Base-by-base conservation (phyloP, 2,888 invertebrate species). In the Agrilus biguttatus region DNA sequence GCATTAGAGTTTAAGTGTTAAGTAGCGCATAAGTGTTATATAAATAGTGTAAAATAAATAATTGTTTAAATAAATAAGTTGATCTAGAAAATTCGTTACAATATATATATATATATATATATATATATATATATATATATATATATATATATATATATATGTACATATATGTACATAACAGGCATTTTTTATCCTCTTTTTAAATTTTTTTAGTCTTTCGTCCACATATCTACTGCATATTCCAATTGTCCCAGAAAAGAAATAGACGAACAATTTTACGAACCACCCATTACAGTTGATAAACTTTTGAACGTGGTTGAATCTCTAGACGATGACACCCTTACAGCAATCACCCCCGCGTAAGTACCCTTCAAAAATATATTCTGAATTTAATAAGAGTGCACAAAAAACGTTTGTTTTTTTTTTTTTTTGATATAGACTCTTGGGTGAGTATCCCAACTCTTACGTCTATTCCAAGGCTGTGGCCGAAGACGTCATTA, bases 391-490 rank as follows among this genome's bases (percentile, higher is more conserved):
- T 21, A 21, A 6, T 21, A 1, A 21, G 4, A 21, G 28, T 10
- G 1, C 28, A 28, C 10, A 5, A 35, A 7, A 35, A 35, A 35
- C 14, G 12, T 21, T 14, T 39, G 13, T 61, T 70, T 53, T 56
- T 52, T n/a, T n/a, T n/a, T n/a, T n/a, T n/a, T n/a, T n/a, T n/a
- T n/a, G n/a, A n/a, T n/a, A n/a, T 49, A 77, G 75, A 32, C 49
- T 74, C 13, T 49, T 72, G 3, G 66, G 62, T 0, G 60, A 63
- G 19, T 78, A 77, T 62, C 83, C 83, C 0, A 85, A 86, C 60
- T 81, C 80, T 0, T 84, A 84, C 61, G 73, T 79, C 0, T 81
- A 75, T 57, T 80, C 83, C 0, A 85, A 87, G 63, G 77, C 80
- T 7, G 56, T 83, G 13, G 80, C 78, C 0, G 86, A 87, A 56